phyloP scores from a whole-genome alignment of 2,888 invertebrate species.

The Drosophila quinaria region DNA sequence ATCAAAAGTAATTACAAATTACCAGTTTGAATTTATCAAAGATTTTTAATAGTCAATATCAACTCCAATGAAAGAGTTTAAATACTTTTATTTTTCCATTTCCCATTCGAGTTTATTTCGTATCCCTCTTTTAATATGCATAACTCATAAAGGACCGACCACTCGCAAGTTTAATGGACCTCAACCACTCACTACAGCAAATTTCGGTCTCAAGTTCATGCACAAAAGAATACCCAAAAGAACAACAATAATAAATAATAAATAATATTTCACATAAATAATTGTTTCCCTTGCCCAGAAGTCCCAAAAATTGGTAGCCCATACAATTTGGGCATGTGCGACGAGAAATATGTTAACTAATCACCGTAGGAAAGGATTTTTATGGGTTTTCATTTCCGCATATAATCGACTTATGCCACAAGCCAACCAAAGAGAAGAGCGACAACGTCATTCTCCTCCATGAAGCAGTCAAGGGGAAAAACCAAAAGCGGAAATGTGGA shows the following conservation, averaged over 20 bases:
- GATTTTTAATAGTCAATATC: background rate
- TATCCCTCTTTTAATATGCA: constrained; percentile 62
- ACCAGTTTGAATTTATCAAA: constrained; percentile 20
- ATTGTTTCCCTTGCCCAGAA: constrained; percentile 80
- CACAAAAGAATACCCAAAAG: constrained; percentile 37
- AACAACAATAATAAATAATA: constrained; percentile 78
- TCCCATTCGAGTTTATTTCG: background rate
- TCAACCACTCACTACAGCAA: constrained; percentile 49
- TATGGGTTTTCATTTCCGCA: constrained; percentile 85
- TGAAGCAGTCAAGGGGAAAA: constrained; percentile 87
- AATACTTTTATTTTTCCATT: background rate
- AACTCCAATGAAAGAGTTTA: background rate
- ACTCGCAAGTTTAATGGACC: constrained; percentile 67
- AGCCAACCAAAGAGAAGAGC: constrained; percentile 18
- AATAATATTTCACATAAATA: constrained; percentile 85
- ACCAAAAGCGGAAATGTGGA: constrained; percentile 85
- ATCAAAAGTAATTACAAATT: background rate
- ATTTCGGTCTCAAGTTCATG: constrained; percentile 26
- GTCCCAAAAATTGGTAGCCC: constrained; percentile 21
- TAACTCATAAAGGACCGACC: constrained; percentile 54
- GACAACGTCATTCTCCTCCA: constrained; percentile 14
- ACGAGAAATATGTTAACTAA: constrained; percentile 84
- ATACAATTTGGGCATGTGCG: constrained; percentile 35
- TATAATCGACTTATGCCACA: constrained; percentile 73
- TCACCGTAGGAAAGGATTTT: constrained; percentile 85